These are phyloP conservation scores for Alloplasta piceator DNA, from an alignment of 2,888 invertebrate species.

Conservation along the genomic window DNA sequence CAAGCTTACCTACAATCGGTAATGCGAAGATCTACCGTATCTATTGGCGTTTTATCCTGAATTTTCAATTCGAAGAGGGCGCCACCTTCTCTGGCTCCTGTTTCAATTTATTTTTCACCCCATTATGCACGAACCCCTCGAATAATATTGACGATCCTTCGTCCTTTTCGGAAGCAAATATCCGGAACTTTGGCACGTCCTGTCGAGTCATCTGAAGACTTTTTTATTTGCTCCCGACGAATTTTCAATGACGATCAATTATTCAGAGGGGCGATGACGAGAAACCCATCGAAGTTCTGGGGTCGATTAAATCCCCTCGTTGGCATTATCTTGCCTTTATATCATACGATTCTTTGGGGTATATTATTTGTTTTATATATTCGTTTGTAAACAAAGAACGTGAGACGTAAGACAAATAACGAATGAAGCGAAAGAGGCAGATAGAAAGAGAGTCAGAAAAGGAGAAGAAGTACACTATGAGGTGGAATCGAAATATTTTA, in stretches of 20 bases:
- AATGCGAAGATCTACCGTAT: neutral
- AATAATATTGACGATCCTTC: neutral
- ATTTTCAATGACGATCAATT: conserved; percentile 35
- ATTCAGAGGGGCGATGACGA: conserved; percentile 18
- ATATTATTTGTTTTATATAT: too few species aligned
- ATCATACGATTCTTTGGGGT: too few species aligned
- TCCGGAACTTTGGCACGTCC: neutral
- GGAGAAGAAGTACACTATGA: too few species aligned
- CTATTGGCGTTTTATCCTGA: neutral
- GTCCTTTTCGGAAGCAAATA: neutral
- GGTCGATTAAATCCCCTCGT: too few species aligned
- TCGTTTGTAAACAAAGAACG: too few species aligned
- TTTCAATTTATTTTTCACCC: neutral
- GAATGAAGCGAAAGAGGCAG: too few species aligned
- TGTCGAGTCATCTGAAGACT: conserved; percentile 26
- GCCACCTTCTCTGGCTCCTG: neutral
- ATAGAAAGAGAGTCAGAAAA: too few species aligned
- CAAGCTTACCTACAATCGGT: neutral
- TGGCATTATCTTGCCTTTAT: too few species aligned
- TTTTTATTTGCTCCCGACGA: conserved; percentile 19
- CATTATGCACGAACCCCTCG: neutral
- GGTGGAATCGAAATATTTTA: too few species aligned
- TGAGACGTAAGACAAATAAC: too few species aligned
- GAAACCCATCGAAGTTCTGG: too few species aligned
- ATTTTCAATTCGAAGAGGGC: neutral